Conservation (phyloP, 2,888 invertebrate genomes). For the Rhorus exstirpatorius region DNA sequence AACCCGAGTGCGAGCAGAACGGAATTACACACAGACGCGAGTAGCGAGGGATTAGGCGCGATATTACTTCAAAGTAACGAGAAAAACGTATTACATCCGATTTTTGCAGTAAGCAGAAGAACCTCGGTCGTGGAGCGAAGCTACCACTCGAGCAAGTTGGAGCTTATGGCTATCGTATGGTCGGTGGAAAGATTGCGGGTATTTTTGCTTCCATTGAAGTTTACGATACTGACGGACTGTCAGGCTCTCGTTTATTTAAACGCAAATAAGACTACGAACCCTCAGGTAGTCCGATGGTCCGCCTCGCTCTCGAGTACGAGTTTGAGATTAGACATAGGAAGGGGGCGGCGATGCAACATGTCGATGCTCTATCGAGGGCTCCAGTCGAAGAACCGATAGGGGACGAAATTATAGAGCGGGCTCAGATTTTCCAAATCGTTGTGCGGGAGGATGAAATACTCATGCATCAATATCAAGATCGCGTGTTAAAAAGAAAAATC, state of each 20-base stretch:
- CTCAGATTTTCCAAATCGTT: slow-evolving; percentile 54
- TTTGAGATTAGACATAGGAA: slow-evolving; percentile 70
- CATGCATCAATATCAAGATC: slow-evolving; percentile 18
- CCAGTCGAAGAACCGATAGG: slow-evolving; percentile 59
- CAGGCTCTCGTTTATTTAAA: slow-evolving; percentile 33
- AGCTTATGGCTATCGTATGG: slow-evolving; percentile 39
- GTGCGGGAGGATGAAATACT: slow-evolving; percentile 26
- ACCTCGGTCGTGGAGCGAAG: slow-evolving; percentile 23
- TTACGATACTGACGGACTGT: slow-evolving; percentile 73
- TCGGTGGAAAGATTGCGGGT: slow-evolving; percentile 49
- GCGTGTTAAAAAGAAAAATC: slow-evolving; percentile 2
- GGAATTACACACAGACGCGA: slow-evolving; percentile 30
- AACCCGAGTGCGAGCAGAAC: slow-evolving; percentile 51
- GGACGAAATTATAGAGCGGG: slow-evolving; percentile 5
- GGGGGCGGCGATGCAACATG: slow-evolving; percentile 67
- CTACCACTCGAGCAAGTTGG: slow-evolving; percentile 25
- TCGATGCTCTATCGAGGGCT: slow-evolving; percentile 68
- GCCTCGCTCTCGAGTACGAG: slow-evolving; percentile 54
- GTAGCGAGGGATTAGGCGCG: slow-evolving; percentile 26
- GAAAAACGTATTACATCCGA: slow-evolving; percentile 8
- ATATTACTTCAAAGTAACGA: slow-evolving; percentile 25
- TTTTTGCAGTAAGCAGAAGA: slow-evolving; percentile 30
- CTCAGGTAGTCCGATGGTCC: slow-evolving; percentile 29
- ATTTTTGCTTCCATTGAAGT: slow-evolving; percentile 41
- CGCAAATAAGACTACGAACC: slow-evolving; percentile 33